phyloP scores from a whole-genome alignment of 2,113 vertebrate species.

The Lota lota region DNA sequence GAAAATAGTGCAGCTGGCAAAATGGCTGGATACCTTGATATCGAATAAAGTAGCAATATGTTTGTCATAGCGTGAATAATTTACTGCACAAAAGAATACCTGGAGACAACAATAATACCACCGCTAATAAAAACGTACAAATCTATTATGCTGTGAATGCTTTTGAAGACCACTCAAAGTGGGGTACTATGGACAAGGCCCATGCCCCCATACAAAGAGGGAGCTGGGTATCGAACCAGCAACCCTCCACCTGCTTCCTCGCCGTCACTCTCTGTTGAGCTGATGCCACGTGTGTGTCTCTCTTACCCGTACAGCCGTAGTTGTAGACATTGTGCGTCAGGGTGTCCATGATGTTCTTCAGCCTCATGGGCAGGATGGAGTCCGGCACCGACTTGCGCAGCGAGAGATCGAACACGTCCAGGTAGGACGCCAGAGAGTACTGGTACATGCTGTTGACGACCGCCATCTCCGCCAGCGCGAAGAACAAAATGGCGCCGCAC shows the following conservation, averaged over 20 bases:
- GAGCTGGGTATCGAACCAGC: no score
- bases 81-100: no score
- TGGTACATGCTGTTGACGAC: conserved; percentile 96
- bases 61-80: no score
- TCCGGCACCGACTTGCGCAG: conserved; percentile 84
- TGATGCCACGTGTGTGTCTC: neutral
- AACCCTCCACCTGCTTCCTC: no score
- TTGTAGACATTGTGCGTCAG: conserved; percentile 89
- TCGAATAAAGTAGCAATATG: no score
- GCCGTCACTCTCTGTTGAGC: neutral
- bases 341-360: conserved; percentile 85
- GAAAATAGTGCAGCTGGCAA: no score
- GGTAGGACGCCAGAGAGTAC: conserved; percentile 88
- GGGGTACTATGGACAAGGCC: no score
- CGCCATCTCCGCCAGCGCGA: conserved; percentile 92
- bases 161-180: neutral
- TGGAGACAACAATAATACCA: no score
- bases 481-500: conserved; percentile 90
- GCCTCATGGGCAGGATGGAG: conserved; percentile 73
- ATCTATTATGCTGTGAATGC: no score
- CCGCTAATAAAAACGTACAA: no score
- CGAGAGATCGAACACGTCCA: conserved; percentile 86
- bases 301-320: conserved; percentile 89
- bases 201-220: no score
- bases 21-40: no score